Conservation (phyloP, 2,888 invertebrate species). For the Tetragonula carbonaria region DNA sequence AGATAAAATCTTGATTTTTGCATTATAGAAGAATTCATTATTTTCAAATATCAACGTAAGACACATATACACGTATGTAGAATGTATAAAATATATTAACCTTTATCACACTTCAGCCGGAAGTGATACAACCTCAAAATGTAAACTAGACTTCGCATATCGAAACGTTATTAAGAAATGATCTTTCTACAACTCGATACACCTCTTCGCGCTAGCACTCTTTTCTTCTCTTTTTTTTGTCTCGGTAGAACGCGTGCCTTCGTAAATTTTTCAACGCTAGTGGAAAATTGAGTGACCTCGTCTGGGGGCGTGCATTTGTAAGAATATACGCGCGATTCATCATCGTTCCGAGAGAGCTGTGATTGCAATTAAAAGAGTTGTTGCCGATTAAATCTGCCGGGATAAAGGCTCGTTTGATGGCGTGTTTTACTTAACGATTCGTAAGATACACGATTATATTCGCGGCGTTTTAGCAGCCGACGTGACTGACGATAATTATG, state of each 20-base stretch:
- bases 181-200: neutral
- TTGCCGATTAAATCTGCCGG: constrained; percentile 28
- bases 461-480: constrained; percentile 60
- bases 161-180: neutral
- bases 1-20: too few relatives aligned
- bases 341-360: constrained; percentile 9
- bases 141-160: too few relatives aligned
- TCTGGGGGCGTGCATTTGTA: neutral
- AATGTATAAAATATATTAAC: too few relatives aligned
- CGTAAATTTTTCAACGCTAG: constrained; percentile 18
- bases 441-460: constrained; percentile 71
- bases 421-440: constrained; percentile 60
- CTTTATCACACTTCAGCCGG: too few relatives aligned
- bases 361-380: constrained; percentile 11
- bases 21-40: too few relatives aligned
- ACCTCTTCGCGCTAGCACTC: too few relatives aligned
- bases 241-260: constrained; percentile 1
- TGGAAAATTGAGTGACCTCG: constrained; percentile 17
- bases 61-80: too few relatives aligned
- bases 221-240: too few relatives aligned
- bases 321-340: constrained; percentile 13
- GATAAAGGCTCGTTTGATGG: constrained; percentile 8
- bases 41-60: too few relatives aligned
- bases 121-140: too few relatives aligned
- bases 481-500: constrained; percentile 22